These are phyloP conservation scores for Epinotia nisella DNA, from an alignment of 2,888 invertebrate species.

Conservation along the genomic window DNA sequence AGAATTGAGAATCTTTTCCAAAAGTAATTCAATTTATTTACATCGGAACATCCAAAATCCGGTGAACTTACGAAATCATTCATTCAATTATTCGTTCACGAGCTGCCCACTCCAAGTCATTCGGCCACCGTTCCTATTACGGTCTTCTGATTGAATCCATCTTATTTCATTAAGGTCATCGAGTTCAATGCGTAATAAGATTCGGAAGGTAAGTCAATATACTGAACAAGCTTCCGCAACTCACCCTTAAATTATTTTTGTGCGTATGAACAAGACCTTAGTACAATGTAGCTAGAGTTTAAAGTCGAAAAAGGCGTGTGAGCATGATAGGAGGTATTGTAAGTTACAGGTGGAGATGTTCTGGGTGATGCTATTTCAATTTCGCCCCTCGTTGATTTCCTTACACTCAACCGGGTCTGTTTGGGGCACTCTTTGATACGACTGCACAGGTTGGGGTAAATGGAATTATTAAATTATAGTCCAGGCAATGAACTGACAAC, in stretches of 20 bases:
- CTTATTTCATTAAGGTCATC: conserved; percentile 42
- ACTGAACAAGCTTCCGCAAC: not conserved
- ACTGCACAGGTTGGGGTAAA: conserved; percentile 19
- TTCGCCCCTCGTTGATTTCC: conserved; percentile 28
- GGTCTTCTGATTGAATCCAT: conserved; percentile 29
- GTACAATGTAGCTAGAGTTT: not conserved
- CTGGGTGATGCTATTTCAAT: conserved; percentile 35
- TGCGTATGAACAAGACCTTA: not conserved
- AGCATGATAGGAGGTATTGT: not conserved
- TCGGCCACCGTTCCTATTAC: conserved; percentile 29
- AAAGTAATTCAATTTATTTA: conserved; percentile 14
- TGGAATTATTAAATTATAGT: conserved; percentile 23
- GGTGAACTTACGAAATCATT: not conserved
- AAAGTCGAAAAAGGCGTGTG: not conserved
- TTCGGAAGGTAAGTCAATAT: conserved; percentile 40
- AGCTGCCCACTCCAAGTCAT: conserved; percentile 13
- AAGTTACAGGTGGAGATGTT: conserved; percentile 15
- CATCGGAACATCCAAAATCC: not conserved
- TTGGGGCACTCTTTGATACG: conserved; percentile 29
- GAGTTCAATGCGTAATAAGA: conserved; percentile 39
- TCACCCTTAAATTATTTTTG: not conserved
- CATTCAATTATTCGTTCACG: conserved; percentile 14
- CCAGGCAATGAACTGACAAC: too few species aligned
- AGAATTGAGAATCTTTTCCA: not conserved
- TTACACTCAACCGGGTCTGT: conserved; percentile 27